Percentiles rank a stretch among this genome's conserved stretches.
These are phyloP conservation scores for Mustela nigripes DNA, from an alignment of 2,113 vertebrate species.

Conservation along the genomic window DNA sequence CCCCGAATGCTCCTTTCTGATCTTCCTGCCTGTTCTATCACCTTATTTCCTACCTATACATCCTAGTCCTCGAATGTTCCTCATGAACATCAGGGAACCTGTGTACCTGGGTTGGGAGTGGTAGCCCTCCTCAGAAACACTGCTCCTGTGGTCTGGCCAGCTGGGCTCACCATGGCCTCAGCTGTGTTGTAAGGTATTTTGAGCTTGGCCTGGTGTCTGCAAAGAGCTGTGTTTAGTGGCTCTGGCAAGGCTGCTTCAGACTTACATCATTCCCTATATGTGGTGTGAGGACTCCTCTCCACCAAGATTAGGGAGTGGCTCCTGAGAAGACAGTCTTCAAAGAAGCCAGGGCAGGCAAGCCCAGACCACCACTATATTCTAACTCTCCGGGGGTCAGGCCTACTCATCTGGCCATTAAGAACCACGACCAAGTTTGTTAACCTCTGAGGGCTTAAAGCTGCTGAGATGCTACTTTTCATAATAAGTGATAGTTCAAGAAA, in stretches of 20 bases:
- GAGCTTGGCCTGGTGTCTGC: conserved; percentile 11
- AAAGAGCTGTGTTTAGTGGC: neutral
- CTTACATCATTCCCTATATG: neutral
- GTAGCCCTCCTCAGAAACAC: neutral
- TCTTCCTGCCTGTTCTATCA: neutral
- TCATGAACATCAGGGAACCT: neutral
- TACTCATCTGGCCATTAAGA: neutral
- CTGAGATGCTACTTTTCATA: neutral
- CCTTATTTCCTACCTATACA: neutral
- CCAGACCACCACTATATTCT: neutral
- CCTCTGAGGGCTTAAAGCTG: neutral
- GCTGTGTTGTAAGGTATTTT: conserved; percentile 17
- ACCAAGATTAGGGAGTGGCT: neutral
- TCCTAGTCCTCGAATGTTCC: neutral
- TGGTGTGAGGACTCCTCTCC: neutral
- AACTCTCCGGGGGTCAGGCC: neutral
- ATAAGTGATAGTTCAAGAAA: neutral
- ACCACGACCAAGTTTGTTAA: neutral
- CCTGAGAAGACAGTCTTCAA: neutral
- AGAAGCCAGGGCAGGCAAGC: neutral
- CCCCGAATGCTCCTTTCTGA: neutral
- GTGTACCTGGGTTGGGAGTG: neutral
- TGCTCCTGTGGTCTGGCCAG: neutral
- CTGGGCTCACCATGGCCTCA: neutral
- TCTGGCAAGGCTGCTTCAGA: neutral